Conservation (phyloP, 2,888 invertebrate genomes). For the Dryococelus australis region DNA sequence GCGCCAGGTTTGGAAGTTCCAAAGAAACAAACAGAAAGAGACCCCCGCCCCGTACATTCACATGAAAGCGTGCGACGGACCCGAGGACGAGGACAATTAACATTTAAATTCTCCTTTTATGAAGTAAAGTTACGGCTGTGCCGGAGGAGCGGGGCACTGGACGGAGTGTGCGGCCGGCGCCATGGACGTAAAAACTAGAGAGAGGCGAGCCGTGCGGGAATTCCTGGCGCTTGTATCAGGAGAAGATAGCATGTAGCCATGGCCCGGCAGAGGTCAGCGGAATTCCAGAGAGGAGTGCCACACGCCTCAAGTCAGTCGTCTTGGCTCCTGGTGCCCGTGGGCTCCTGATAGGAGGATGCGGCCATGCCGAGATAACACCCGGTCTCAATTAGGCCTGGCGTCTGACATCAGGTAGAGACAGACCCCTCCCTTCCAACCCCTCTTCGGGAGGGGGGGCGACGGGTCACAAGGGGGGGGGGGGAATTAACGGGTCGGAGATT, state of each 20-base stretch:
- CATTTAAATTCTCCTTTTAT: not conserved
- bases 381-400: constrained; percentile 9
- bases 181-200: not conserved
- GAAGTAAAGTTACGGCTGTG: not conserved
- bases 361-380: not conserved
- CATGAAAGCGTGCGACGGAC: not conserved
- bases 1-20: too few species aligned
- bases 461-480: not conserved
- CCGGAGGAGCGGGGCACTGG: not conserved
- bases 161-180: not conserved
- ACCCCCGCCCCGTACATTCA: not conserved
- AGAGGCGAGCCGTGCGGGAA: not conserved
- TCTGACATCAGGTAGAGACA: not conserved
- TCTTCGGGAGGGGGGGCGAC: not conserved
- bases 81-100: not conserved
- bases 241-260: not conserved
- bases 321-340: not conserved
- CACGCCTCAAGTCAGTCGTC: not conserved
- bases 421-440: not conserved
- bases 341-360: too few species aligned
- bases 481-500: not conserved
- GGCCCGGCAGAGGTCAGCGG: not conserved
- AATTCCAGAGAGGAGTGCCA: constrained; percentile 9
- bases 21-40: too few species aligned
- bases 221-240: not conserved